Base-by-base conservation (phyloP, 2,888 invertebrate genomes). In the Nymphalis urticae region DNA sequence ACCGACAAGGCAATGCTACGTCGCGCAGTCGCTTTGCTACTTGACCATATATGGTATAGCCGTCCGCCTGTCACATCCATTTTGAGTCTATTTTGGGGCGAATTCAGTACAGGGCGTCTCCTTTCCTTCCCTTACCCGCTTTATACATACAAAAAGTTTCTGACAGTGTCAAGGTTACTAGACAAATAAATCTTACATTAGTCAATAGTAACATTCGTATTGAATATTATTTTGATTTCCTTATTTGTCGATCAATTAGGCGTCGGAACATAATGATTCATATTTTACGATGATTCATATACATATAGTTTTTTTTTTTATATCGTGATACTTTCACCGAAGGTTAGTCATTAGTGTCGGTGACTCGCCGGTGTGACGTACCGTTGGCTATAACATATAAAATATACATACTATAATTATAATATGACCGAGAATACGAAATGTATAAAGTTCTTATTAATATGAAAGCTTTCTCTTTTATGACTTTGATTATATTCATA, bases 41-140 rank as follows among this genome's bases (percentile, higher is more conserved):
- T 90, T 92, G 86, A 82, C 92, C 92, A 89, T 92, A 91, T 91
- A 92, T 77, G 92, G 92, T 83, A 83, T 90, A 91, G 86, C 80
- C 79, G 80, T 80, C 80, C 77, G 79, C 73, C 83, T 85, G 86
- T 85, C 85, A 84, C 83, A 80, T 76, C 77, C 79, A 84, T 84
- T 85, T 85, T 75, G 79, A 80, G 79, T 85, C 85, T 85, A 88
- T 86, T 88, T 86, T 77, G 79, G 83, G 84, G 81, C 76, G 72
- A 80, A 82, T 80, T 78, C 73, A 75, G 77, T 75, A 67, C 64
- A 54, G 70, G 72, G 72, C 72, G 72, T 72, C 72, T 70, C 78
- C 75, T 76, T 75, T 75, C 73, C 76, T 65, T 73, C 73, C 72
- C 76, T 76, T 73, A 75, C 75, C 76, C 73, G 77, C 17, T 9